Evolutionary conservation across 1,140 invertebrate species (phyloP).

Genomic region (Papilio dardanus): DNA sequence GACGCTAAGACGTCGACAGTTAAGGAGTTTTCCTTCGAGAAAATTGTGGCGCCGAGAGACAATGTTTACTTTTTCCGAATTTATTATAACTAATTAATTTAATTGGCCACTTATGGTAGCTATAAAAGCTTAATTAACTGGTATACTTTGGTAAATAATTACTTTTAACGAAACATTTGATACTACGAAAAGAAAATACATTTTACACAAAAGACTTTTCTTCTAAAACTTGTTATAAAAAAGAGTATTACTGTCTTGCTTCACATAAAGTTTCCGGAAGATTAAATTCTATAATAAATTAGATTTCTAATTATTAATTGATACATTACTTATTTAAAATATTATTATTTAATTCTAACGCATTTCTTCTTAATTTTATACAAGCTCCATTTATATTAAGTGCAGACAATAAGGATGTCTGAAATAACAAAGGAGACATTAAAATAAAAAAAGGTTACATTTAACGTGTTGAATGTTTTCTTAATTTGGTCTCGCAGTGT

Average conservation of each 20-base stretch:
- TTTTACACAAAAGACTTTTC: too few relatives aligned
- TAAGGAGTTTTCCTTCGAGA: conserved; percentile 79
- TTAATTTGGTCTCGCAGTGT: conserved; percentile 79
- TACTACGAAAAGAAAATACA: too few relatives aligned
- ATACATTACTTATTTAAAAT: too few relatives aligned
- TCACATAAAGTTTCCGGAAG: not conserved
- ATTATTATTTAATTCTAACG: too few relatives aligned
- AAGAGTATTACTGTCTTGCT: too few relatives aligned
- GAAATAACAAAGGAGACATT: conserved; percentile 44
- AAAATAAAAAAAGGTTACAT: conserved; percentile 58
- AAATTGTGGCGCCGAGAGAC: conserved; percentile 69
- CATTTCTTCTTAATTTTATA: too few relatives aligned
- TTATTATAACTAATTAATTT: conserved; percentile 39
- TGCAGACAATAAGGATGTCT: not conserved
- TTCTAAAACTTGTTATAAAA: too few relatives aligned
- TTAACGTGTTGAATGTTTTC: conserved; percentile 77
- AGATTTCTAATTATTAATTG: too few relatives aligned
- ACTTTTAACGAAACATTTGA: not conserved
- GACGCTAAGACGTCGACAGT: conserved; percentile 80
- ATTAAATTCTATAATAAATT: too few relatives aligned
- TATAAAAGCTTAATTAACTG: conserved; percentile 5
- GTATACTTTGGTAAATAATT: not conserved
- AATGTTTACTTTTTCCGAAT: conserved; percentile 62
- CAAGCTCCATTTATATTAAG: not conserved
- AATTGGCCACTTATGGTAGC: not conserved